phyloP scores from a whole-genome alignment of 2,113 vertebrate genomes.

The Thunnus maccoyii region DNA sequence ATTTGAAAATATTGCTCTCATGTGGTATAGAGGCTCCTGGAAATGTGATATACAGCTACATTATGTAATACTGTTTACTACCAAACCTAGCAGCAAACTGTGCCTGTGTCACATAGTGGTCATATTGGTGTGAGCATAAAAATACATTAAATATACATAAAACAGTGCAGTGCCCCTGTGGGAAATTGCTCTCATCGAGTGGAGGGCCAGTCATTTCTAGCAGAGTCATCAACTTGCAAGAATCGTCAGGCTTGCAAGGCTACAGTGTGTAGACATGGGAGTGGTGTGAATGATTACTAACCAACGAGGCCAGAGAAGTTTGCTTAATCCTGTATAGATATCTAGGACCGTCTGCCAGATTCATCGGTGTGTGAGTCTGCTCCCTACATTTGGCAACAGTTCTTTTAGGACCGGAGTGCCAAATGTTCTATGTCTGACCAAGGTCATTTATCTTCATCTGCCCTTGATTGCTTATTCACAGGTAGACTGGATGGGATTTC shows the following conservation, averaged over 20 bases:
- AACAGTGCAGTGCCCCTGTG: neutral
- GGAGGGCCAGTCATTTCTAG: slow-evolving; percentile 14
- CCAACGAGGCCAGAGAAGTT: too few relatives aligned
- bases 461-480: neutral
- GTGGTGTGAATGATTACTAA: neutral
- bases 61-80: neutral
- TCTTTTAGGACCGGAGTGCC: neutral
- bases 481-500: neutral
- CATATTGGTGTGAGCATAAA: slow-evolving; percentile 15
- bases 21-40: neutral
- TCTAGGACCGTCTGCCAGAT: neutral
- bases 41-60: neutral
- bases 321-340: neutral
- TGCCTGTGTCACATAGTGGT: neutral
- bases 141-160: slow-evolving; percentile 42
- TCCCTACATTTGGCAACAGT: neutral
- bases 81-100: neutral
- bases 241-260: neutral
- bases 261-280: neutral
- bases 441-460: slow-evolving; percentile 6
- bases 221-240: slow-evolving; percentile 7
- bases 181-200: slow-evolving; percentile 13
- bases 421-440: neutral
- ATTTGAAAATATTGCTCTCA: neutral
- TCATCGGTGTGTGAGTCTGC: neutral